Percentiles rank a stretch among this genome's conserved stretches.
Conservation (phyloP, 2,797 vertebrate genomes). For the Anguilla anguilla region DNA sequence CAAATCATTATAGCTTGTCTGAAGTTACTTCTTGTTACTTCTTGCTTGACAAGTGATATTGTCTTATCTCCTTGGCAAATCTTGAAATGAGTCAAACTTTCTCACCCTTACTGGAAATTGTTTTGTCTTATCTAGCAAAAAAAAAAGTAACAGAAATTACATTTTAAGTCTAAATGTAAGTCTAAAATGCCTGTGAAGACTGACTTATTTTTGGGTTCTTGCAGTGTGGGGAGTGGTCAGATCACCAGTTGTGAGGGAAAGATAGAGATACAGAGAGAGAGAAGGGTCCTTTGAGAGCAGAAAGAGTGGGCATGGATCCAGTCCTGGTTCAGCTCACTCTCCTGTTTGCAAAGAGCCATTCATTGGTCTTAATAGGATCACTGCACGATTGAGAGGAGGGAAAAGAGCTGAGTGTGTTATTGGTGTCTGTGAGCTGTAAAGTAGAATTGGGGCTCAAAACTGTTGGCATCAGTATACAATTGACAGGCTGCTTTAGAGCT, state of each 20-base stretch:
- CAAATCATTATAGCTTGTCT: too few species aligned
- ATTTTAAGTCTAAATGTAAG: too few species aligned
- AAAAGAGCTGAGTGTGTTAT: constrained; percentile 58
- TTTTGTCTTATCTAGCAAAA: too few species aligned
- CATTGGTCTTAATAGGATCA: constrained; percentile 74
- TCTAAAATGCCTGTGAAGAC: too few species aligned
- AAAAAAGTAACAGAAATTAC: too few species aligned
- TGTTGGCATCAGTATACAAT: constrained; percentile 13
- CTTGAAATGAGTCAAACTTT: too few species aligned
- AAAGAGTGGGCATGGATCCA: constrained; percentile 55
- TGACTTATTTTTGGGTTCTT: too few species aligned
- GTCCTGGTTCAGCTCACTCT: constrained; percentile 49
- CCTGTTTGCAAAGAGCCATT: constrained; percentile 68
- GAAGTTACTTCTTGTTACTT: too few species aligned
- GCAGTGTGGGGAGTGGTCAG: neutral
- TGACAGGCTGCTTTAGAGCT: neutral
- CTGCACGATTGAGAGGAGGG: constrained; percentile 57
- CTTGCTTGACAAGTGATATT: too few species aligned
- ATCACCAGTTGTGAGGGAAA: neutral
- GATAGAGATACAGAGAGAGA: constrained; percentile 8
- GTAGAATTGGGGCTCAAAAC: constrained; percentile 41
- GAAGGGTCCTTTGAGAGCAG: neutral
- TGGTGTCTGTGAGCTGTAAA: constrained; percentile 63
- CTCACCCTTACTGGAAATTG: too few species aligned
- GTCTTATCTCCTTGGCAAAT: too few species aligned